Conservation (phyloP, 2,797 vertebrate genomes). For the Percopsis omiscomaycus region DNA sequence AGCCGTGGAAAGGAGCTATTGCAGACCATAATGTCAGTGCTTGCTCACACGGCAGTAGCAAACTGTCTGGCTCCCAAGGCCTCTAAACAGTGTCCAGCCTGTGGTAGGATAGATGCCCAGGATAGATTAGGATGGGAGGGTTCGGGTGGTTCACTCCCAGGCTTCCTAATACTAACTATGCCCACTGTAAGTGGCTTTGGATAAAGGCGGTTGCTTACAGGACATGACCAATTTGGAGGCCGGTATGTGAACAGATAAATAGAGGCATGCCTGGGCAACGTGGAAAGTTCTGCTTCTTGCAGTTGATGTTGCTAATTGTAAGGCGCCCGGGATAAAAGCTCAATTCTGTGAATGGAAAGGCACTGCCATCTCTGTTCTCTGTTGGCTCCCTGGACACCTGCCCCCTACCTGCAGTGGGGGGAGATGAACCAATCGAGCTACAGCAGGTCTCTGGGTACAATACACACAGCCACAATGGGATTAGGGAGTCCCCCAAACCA, state of each 20-base stretch:
- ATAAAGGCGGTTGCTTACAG: too few relatives aligned
- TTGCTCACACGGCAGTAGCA: conserved; percentile 5
- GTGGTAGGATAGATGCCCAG: conserved; percentile 34
- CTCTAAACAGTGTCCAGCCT: conserved; percentile 22
- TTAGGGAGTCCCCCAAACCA: conserved; percentile 59
- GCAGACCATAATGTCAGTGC: not conserved
- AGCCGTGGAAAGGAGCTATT: conserved; percentile 4
- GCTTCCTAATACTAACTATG: too few relatives aligned
- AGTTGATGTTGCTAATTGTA: conserved; percentile 21
- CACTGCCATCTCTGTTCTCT: conserved; percentile 29
- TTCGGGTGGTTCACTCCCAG: too few relatives aligned
- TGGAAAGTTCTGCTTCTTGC: conserved; percentile 32
- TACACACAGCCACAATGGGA: conserved; percentile 61
- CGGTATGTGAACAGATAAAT: too few relatives aligned
- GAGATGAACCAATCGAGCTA: conserved; percentile 63
- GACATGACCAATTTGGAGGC: too few relatives aligned
- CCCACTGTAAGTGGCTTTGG: too few relatives aligned
- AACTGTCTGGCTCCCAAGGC: conserved; percentile 1
- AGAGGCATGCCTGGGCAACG: not conserved
- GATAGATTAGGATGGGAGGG: too few relatives aligned
- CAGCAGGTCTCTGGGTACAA: conserved; percentile 60
- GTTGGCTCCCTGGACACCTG: conserved; percentile 53
- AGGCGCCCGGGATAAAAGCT: too few relatives aligned
- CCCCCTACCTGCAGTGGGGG: conserved; percentile 44
- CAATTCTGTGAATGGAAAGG: too few relatives aligned